Conservation (phyloP, 2,113 vertebrate species). For the Saguinus midas region DNA sequence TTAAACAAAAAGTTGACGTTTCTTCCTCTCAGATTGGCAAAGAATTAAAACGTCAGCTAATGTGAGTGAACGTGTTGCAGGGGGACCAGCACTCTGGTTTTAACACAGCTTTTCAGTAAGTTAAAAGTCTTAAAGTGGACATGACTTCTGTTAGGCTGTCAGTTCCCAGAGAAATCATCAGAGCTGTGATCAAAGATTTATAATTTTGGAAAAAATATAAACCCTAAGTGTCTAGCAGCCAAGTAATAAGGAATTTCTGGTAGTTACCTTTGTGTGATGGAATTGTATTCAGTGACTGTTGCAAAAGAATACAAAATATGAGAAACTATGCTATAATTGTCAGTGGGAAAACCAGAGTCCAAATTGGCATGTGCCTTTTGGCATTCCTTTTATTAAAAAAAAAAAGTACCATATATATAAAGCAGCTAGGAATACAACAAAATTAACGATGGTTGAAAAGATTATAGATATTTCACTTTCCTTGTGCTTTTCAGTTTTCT, state of each 20-base stretch:
- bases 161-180: background rate
- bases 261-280: background rate
- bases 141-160: background rate
- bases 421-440: background rate
- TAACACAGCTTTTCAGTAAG: background rate
- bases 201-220: background rate
- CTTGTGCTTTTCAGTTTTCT: background rate
- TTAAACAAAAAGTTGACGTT: background rate
- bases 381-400: constrained; percentile 20
- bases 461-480: background rate
- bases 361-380: background rate
- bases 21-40: background rate
- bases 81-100: background rate
- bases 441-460: background rate
- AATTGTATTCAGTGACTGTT: background rate
- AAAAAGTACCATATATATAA: background rate
- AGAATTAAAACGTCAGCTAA: background rate
- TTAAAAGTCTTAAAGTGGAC: background rate
- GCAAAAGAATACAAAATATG: background rate
- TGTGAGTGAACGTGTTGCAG: background rate
- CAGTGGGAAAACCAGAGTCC: background rate
- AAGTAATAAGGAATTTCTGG: background rate
- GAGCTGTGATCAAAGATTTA: background rate
- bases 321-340: background rate
- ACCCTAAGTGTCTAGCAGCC: background rate